A percentile compares a stretch with the other conserved stretches of the same genome.
These are phyloP conservation scores for Pycnonotus jocosus DNA, from an alignment of 2,113 vertebrate species.

Conservation along the genomic window DNA sequence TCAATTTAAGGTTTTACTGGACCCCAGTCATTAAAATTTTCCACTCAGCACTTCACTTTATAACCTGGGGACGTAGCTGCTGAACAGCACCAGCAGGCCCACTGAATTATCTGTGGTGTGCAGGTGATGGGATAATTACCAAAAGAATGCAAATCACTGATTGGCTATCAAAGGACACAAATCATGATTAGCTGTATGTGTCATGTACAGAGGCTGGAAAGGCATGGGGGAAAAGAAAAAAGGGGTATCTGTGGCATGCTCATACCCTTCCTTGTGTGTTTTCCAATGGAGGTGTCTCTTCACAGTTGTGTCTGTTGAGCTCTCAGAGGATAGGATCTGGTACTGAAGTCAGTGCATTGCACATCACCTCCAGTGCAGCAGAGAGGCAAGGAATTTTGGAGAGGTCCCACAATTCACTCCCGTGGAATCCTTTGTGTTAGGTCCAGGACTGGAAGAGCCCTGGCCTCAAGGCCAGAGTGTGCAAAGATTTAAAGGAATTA, in stretches of 20 bases:
- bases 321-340: neutral
- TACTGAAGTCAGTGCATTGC: neutral
- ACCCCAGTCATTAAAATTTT: constrained; percentile 52
- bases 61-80: neutral
- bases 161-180: neutral
- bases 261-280: neutral
- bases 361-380: rapidly evolving
- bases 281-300: neutral
- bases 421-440: neutral
- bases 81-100: neutral
- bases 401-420: neutral
- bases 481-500: neutral
- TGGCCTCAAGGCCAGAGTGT: neutral
- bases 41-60: constrained; percentile 10
- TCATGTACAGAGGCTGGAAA: neutral
- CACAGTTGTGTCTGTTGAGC: rapidly evolving
- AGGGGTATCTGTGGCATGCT: neutral
- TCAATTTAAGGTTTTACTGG: constrained; percentile 42
- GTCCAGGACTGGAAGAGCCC: neutral
- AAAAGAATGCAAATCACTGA: neutral
- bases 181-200: neutral
- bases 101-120: neutral
- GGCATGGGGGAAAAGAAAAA: neutral
- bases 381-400: neutral
- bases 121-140: constrained; percentile 16